Conservation (phyloP, 2,888 invertebrate species). For the Lagria hirta region DNA sequence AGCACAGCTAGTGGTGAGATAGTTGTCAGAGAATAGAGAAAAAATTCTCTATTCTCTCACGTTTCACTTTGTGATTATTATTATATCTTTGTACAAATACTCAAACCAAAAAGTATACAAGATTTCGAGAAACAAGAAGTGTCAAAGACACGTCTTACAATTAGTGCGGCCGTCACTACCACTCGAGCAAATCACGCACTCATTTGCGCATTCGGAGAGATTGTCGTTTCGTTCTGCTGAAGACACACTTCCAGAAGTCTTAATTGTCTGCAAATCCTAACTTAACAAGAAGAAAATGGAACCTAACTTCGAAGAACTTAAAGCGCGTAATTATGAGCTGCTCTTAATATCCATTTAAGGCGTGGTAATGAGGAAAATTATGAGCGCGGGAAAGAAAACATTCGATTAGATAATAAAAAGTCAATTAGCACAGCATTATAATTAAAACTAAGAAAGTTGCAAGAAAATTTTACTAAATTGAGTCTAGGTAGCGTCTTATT, state of each 20-base stretch:
- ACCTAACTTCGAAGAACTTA: constrained; percentile 35
- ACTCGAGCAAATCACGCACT: constrained; percentile 36
- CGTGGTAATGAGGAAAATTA: constrained; percentile 9
- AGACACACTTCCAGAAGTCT: constrained; percentile 36
- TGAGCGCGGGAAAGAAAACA: no score
- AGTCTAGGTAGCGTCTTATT: no score
- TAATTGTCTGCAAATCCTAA: constrained; percentile 42
- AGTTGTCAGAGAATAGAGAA: no score
- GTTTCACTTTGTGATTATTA: no score
- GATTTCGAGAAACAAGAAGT: constrained; percentile 30
- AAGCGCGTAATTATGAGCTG: constrained; percentile 21
- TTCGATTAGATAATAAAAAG: no score
- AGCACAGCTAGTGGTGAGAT: no score
- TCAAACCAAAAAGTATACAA: no score
- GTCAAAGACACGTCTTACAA: constrained; percentile 42
- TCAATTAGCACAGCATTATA: no score
- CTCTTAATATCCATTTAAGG: constrained; percentile 19
- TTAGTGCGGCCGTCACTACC: constrained; percentile 39
- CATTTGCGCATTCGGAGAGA: constrained; percentile 31
- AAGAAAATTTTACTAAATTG: no score
- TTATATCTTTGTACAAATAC: no score
- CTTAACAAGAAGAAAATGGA: constrained; percentile 41
- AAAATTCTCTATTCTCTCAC: no score
- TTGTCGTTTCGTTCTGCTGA: constrained; percentile 26
- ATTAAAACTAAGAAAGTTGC: no score